Evolutionary conservation across 2,888 invertebrate genomes (phyloP).

Genomic region (Oligia latruncula): DNA sequence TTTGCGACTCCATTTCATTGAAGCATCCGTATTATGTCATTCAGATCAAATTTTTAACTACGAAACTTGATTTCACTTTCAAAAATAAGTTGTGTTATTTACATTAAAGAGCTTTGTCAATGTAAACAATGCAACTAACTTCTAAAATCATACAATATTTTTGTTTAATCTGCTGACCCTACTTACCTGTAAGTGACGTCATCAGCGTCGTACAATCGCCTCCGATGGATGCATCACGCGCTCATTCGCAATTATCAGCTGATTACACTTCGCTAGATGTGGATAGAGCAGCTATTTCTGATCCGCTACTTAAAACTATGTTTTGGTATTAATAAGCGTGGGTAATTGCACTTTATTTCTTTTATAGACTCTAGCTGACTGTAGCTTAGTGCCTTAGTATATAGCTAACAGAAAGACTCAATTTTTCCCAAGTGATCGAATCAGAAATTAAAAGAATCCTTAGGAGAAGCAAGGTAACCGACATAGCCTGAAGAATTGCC

Average conservation of each 20-base stretch:
- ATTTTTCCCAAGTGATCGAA: too few species aligned
- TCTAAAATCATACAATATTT: background rate
- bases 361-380: too few species aligned
- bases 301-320: slow-evolving; percentile 20
- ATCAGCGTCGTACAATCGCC: slow-evolving; percentile 26
- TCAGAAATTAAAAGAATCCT: too few species aligned
- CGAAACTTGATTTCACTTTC: background rate
- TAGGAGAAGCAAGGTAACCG: too few species aligned
- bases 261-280: slow-evolving; percentile 62
- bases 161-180: background rate
- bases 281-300: slow-evolving; percentile 13
- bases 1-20: background rate
- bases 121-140: background rate
- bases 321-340: slow-evolving; percentile 4
- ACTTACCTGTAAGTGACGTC: slow-evolving; percentile 21
- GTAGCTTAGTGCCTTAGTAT: background rate
- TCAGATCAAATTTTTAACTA: background rate
- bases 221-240: slow-evolving; percentile 63
- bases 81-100: background rate
- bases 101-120: background rate
- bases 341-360: background rate
- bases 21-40: background rate
- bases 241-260: slow-evolving; percentile 66
- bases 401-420: too few species aligned
- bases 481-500: too few species aligned